These are phyloP conservation scores for Nesometra sesokonis DNA, from an alignment of 35 echinoderm and acorn worm species.

Conservation along the genomic window DNA sequence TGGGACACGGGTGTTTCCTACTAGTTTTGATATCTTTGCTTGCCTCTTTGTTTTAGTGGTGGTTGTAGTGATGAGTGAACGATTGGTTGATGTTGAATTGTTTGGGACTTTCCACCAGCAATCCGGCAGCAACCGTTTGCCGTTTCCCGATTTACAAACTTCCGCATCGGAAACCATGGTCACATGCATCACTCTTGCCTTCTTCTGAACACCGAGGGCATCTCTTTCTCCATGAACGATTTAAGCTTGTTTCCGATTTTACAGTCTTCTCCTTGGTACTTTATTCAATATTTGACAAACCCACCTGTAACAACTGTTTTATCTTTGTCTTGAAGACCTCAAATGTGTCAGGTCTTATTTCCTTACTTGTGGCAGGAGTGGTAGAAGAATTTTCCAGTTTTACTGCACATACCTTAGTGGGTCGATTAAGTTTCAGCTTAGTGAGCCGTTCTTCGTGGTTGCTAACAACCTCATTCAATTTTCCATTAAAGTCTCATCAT, in stretches of 20 bases:
- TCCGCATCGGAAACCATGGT: neutral
- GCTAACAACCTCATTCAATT: slow-evolving; percentile 1
- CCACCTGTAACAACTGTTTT: neutral
- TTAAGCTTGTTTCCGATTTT: neutral
- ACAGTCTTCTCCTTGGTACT: neutral
- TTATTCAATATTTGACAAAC: neutral
- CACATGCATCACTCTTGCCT: neutral
- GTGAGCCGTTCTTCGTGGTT: slow-evolving; percentile 7
- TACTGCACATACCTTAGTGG: neutral
- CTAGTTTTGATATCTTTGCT: slow-evolving; percentile 6
- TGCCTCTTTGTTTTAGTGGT: slow-evolving; percentile 17
- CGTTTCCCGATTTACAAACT: slow-evolving; percentile 34
- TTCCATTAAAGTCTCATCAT: slow-evolving; percentile 28
- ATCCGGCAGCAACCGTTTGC: slow-evolving; percentile 4
- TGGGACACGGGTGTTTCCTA: slow-evolving; percentile 24
- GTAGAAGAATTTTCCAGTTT: neutral
- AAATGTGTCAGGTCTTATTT: neutral
- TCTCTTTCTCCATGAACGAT: neutral
- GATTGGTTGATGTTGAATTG: too few species aligned
- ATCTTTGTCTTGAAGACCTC: neutral
- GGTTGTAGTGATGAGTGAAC: neutral
- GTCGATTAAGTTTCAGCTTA: neutral
- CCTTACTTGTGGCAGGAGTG: neutral
- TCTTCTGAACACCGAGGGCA: slow-evolving; percentile 4
- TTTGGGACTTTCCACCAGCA: neutral